A percentile compares a stretch with the other conserved stretches of the same genome.
Evolutionary conservation across 2,888 invertebrate genomes (phyloP).

Genomic region (Thecophora atra): DNA sequence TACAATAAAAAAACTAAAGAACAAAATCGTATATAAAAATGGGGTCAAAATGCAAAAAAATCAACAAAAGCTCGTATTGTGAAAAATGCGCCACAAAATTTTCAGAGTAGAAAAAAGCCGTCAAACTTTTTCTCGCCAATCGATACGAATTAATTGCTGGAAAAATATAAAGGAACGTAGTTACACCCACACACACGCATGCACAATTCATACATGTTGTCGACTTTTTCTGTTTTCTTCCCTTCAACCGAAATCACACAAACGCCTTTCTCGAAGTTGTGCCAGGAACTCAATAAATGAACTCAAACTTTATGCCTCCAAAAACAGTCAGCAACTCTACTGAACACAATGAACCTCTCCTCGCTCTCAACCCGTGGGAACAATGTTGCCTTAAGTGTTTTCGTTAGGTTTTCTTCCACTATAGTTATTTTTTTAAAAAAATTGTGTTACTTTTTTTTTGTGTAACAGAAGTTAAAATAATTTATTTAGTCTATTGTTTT

Average conservation of each 20-base stretch:
- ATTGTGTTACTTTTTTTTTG: not conserved
- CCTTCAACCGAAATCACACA: too few relatives aligned
- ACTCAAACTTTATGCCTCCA: not conserved
- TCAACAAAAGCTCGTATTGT: slow-evolving; percentile 10
- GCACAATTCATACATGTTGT: not conserved
- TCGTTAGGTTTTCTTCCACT: not conserved
- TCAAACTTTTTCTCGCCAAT: not conserved
- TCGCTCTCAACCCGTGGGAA: too few relatives aligned
- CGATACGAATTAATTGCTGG: slow-evolving; percentile 10
- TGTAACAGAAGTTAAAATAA: not conserved
- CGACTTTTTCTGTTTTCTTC: not conserved
- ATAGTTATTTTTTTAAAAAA: not conserved
- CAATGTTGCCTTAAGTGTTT: slow-evolving; percentile 8
- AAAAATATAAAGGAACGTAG: not conserved
- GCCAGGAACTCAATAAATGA: slow-evolving; percentile 14
- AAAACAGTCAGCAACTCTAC: not conserved
- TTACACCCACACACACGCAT: slow-evolving; percentile 16
- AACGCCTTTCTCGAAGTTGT: too few relatives aligned
- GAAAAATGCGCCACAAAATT: not conserved
- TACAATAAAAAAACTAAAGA: not conserved
- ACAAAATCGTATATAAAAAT: not conserved
- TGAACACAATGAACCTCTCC: not conserved
- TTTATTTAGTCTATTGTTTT: too few relatives aligned
- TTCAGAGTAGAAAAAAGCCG: not conserved
- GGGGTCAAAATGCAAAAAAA: slow-evolving; percentile 10